Evolutionary conservation across 2,888 invertebrate species (phyloP).

Genomic region (Calephelis perditalis): DNA sequence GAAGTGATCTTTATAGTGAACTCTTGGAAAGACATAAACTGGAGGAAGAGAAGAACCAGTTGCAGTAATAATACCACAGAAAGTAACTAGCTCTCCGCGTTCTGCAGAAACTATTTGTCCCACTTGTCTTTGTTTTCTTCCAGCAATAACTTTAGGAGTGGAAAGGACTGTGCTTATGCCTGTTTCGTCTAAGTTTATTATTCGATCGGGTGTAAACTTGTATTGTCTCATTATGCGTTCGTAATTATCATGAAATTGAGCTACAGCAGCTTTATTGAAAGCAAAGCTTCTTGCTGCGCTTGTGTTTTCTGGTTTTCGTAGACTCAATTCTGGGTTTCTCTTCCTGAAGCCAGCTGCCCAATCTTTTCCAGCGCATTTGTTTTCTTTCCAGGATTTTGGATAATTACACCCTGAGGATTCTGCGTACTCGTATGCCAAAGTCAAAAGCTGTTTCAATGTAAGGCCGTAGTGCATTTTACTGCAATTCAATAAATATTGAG

Average conservation of each 20-base stretch:
- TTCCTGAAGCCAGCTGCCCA: not conserved
- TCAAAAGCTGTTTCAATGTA: conserved; percentile 27
- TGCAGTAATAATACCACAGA: not conserved
- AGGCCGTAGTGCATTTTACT: conserved; percentile 24
- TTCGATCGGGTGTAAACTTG: not conserved
- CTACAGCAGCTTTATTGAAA: not conserved
- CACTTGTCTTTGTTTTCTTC: not conserved
- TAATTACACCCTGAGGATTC: conserved; percentile 22
- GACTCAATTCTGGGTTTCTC: not conserved
- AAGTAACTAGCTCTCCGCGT: not conserved
- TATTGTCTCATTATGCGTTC: not conserved
- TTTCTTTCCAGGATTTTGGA: conserved; percentile 1
- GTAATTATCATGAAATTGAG: not conserved
- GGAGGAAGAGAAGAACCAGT: not conserved
- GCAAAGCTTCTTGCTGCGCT: conserved; percentile 3
- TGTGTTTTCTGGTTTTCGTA: not conserved
- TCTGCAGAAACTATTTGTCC: not conserved
- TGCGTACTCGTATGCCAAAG: conserved; percentile 32
- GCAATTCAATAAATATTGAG: conserved; percentile 29
- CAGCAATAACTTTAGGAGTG: not conserved
- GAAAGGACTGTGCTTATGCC: not conserved
- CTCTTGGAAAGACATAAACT: not conserved
- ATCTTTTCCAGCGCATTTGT: not conserved
- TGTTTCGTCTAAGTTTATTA: not conserved
- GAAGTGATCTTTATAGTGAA: not conserved